Base-by-base conservation (phyloP, 2,797 vertebrate genomes). In the Channa striata region DNA sequence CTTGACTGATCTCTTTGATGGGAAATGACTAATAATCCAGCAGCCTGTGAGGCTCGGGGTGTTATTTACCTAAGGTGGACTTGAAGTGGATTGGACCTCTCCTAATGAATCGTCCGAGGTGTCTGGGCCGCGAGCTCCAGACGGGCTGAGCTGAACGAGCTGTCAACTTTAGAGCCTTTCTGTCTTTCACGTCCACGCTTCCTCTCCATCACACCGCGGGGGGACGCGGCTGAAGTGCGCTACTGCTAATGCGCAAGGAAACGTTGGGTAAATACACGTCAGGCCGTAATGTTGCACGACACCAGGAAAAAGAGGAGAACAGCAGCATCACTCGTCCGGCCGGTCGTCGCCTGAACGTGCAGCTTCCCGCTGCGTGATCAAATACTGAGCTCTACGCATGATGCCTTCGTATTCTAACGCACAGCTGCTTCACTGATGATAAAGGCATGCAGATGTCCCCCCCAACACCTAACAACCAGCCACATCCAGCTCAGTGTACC, bases 91-190 rank as follows among this genome's bases (percentile, higher is more conserved):
- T 83, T 78, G 78, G 76, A 83, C 59, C 47, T 68, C 72, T 75
- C 44, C 50, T 89, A 87, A 91, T 87, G 85, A 89, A 91, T 89
- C 76, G 81, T 79, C 77, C 49, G 68, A 78, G 82, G 84, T 85
- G 91, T 91, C 78, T 77, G 81, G 73, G 83, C 89, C 87, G 85
- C 85, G 81, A 85, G 65, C 64, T 80, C 75, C 82, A 60, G 80
- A 70, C 82, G 69, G 59, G 72, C 72, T 83, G 74, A 89, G 73
- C 81, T 61, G 64, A 76, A 54, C 68, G 75, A 91, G 85, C 87
- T 91, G 92, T 88, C 85, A 93, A 93, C 92, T 93, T 93, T 90
- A 77, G 87, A 93, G 87, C 91, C 87, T 88, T 39, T 74, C 52
- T 54, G 88, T 93, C 90, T 93, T 91, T 91, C 91, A 90, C 90